Evolutionary conservation across 1,140 invertebrate species (phyloP).

Genomic region (Bursaphelenchus mucronatus): DNA sequence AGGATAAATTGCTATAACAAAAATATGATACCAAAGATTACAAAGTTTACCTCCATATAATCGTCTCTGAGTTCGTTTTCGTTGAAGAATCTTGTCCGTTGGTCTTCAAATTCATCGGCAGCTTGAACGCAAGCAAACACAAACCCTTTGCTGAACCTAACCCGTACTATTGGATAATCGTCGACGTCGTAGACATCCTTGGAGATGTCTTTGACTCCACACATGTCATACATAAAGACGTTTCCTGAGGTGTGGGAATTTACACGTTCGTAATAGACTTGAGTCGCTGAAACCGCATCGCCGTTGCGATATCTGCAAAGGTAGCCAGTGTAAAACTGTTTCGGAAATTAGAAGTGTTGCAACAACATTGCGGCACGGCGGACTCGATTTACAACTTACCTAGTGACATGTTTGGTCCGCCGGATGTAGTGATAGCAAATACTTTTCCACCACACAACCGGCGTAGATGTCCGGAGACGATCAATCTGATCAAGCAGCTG

Average conservation of each 20-base stretch:
- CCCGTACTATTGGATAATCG: slow-evolving; percentile 70
- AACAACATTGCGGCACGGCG: too few species aligned
- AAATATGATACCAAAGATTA: not conserved
- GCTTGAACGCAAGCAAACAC: slow-evolving; percentile 76
- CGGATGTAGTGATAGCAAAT: slow-evolving; percentile 71
- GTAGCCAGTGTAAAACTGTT: not conserved
- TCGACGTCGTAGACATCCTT: slow-evolving; percentile 70
- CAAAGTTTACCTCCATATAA: slow-evolving; percentile 76
- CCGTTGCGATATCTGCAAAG: slow-evolving; percentile 71
- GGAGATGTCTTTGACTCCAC: slow-evolving; percentile 76
- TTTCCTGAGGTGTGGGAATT: slow-evolving; percentile 75
- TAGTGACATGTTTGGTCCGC: slow-evolving; percentile 15
- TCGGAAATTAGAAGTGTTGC: not conserved
- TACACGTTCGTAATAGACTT: slow-evolving; percentile 79
- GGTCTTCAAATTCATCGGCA: slow-evolving; percentile 77
- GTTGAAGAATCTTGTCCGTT: slow-evolving; percentile 74
- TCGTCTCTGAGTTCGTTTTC: slow-evolving; percentile 77
- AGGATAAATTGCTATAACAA: slow-evolving; percentile 14
- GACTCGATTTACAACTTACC: not conserved
- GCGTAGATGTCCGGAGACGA: slow-evolving; percentile 70
- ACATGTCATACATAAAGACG: slow-evolving; percentile 74
- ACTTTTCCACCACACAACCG: slow-evolving; percentile 82
- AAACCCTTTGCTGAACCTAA: slow-evolving; percentile 75
- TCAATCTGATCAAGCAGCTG: slow-evolving; percentile 70
- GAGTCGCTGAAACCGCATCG: slow-evolving; percentile 74